phyloP scores from a whole-genome alignment of 2,797 vertebrate species.

The Coendou prehensilis region DNA sequence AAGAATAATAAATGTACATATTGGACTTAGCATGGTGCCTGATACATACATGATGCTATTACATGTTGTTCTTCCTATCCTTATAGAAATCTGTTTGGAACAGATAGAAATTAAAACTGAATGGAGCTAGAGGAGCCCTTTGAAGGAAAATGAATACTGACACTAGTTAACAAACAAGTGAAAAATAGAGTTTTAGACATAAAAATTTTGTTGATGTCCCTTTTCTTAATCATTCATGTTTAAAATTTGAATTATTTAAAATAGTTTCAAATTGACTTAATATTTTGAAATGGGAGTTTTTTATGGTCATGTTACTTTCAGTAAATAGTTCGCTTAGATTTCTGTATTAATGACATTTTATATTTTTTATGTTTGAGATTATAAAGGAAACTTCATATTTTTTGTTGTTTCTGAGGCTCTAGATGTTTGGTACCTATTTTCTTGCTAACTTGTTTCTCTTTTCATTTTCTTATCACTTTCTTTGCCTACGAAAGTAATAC shows the following conservation, averaged over 20 bases:
- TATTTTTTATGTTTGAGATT: constrained; percentile 8
- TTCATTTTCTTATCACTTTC: constrained; percentile 30
- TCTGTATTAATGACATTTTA: constrained; percentile 24
- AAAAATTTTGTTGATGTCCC: background rate
- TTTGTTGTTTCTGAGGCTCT: constrained; percentile 1
- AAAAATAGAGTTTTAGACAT: background rate
- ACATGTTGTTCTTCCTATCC: background rate
- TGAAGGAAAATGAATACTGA: constrained; percentile 4
- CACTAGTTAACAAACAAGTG: background rate
- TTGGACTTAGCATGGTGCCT: background rate
- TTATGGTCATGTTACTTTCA: background rate
- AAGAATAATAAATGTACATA: background rate
- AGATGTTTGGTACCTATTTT: background rate
- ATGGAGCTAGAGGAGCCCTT: background rate
- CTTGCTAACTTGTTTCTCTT: background rate
- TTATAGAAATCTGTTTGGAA: background rate
- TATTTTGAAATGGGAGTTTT: constrained; percentile 38
- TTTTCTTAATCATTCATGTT: constrained; percentile 54
- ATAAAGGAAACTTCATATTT: background rate
- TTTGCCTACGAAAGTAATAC: constrained; percentile 40
- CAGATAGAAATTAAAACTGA: constrained; percentile 15
- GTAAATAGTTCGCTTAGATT: background rate
- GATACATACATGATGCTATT: background rate
- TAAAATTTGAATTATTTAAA: constrained; percentile 53
- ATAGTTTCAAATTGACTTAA: constrained; percentile 21